A percentile compares a stretch with the other conserved stretches of the same genome.
Evolutionary conservation across 2,888 invertebrate genomes (phyloP).

Genomic region (Liposcelis brunnea): DNA sequence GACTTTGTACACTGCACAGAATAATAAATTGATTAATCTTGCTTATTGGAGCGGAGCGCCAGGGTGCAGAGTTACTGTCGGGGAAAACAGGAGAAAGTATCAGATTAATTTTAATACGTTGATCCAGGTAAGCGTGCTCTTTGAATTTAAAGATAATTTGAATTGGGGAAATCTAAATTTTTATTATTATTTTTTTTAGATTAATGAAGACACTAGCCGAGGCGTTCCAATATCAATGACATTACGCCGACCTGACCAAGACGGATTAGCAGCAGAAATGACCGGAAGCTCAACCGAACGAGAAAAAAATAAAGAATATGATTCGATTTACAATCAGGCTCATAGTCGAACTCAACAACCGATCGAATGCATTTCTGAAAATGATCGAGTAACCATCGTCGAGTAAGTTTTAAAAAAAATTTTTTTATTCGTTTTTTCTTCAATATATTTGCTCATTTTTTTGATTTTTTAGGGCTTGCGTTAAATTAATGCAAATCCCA

Average conservation of each 20-base stretch:
- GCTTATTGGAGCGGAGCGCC: constrained; percentile 57
- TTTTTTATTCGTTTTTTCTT: constrained; percentile 1
- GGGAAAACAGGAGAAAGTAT: constrained; percentile 43
- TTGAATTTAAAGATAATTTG: background rate
- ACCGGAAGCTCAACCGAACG: constrained; percentile 20
- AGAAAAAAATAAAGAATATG: constrained; percentile 13
- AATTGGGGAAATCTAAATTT: background rate
- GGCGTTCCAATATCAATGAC: constrained; percentile 58
- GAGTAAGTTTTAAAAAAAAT: constrained; percentile 17
- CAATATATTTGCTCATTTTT: constrained; percentile 4
- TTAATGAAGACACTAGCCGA: constrained; percentile 68
- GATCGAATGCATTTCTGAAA: constrained; percentile 24
- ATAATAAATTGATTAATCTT: constrained; percentile 59
- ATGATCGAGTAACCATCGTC: constrained; percentile 25
- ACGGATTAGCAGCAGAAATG: constrained; percentile 18
- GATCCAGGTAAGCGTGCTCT: constrained; percentile 43
- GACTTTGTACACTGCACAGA: constrained; percentile 51
- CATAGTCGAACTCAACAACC: background rate
- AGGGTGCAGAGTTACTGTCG: constrained; percentile 50
- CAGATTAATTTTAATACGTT: constrained; percentile 61
- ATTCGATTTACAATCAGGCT: too few species aligned
- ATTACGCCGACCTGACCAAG: constrained; percentile 23
- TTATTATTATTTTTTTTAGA: constrained; percentile 20
- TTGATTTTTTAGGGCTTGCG: constrained; percentile 33
- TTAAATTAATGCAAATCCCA: constrained; percentile 46